Base-by-base conservation (phyloP, 1,140 invertebrate species). In the Oscheius sp. region DNA sequence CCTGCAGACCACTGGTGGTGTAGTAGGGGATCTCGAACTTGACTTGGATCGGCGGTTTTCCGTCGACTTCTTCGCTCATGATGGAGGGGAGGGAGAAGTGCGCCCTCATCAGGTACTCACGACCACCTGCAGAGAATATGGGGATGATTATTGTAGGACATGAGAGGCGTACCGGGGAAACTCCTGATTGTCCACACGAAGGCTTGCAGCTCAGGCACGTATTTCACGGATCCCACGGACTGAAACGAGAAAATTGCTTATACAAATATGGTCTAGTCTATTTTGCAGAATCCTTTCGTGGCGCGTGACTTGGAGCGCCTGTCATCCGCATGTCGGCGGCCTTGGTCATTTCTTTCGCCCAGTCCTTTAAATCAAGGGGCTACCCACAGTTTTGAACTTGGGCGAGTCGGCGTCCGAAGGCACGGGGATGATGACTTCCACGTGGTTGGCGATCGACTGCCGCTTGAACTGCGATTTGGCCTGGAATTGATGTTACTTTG, bases 1-100 rank as follows among this genome's bases (percentile, higher is more conserved):
- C 91, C 89, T 99, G 96, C 80, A 99, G 97, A 2, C 97, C 97
- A 26, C 95, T 98, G 52, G 96, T 98, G 0, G 96, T 99, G 80
- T 99, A 99, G 82, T 99, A 99, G 0, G 97, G 97, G 81, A 99
- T 99, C 88, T 99, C 97, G 88, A 99, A 99, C 86, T 95, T 95
- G 2, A 99, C 95, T 86, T 95, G 92, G 78, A 99, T 99, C 0
- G 97, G 97, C 36, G 95, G 95, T 85, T 94, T 94, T 0, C 94
- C 95, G 87, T 99, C 96, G 10, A 90, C 88, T 77, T 99, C 95
- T 84, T 98, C 95, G 81, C 91, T 91, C 80, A 91, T 91, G 13
- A 99, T 95, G 77, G 94, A 97, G 0, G 97, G 97, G 46, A 99
- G 85, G n/a, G 94, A 94, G 87, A 99, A 99, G 84, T 99, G 95